phyloP scores from a whole-genome alignment of 2,888 invertebrate species.

The Lymantria monacha region DNA sequence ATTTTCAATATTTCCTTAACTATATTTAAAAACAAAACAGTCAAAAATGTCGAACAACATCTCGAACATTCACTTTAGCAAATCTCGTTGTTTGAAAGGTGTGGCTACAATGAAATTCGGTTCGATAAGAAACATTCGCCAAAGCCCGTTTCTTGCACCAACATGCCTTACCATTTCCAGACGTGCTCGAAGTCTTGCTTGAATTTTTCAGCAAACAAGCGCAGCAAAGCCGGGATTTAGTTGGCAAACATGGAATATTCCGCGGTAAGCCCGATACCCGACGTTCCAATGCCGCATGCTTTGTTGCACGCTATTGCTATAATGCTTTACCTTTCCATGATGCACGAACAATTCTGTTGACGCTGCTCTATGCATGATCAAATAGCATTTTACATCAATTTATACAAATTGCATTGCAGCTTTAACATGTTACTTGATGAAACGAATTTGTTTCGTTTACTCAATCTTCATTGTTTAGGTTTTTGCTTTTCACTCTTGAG shows the following conservation, averaged over 20 bases:
- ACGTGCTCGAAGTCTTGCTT: conserved; percentile 23
- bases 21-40: too few species aligned
- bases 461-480: too few species aligned
- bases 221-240: conserved; percentile 34
- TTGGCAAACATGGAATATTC: conserved; percentile 35
- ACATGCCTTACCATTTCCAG: conserved; percentile 22
- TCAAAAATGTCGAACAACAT: neutral
- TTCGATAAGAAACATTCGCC: conserved; percentile 14
- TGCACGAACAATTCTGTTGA: conserved; percentile 29
- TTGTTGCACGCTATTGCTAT: conserved; percentile 29
- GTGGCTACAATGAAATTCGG: conserved; percentile 11
- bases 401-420: conserved; percentile 22
- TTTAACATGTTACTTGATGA: neutral
- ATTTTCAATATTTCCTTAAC: too few species aligned
- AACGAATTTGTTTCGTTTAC: too few species aligned
- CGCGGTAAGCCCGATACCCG: conserved; percentile 30
- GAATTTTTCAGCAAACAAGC: conserved; percentile 46
- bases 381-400: conserved; percentile 7
- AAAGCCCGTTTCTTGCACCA: conserved; percentile 9
- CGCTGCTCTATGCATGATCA: conserved; percentile 30
- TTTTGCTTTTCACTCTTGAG: too few species aligned
- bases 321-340: conserved; percentile 31
- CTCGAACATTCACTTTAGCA: conserved; percentile 13
- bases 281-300: conserved; percentile 27
- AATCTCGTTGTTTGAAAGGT: conserved; percentile 19